phyloP scores from a whole-genome alignment of 2,888 invertebrate species.

The Synanthedon tipuliformis region DNA sequence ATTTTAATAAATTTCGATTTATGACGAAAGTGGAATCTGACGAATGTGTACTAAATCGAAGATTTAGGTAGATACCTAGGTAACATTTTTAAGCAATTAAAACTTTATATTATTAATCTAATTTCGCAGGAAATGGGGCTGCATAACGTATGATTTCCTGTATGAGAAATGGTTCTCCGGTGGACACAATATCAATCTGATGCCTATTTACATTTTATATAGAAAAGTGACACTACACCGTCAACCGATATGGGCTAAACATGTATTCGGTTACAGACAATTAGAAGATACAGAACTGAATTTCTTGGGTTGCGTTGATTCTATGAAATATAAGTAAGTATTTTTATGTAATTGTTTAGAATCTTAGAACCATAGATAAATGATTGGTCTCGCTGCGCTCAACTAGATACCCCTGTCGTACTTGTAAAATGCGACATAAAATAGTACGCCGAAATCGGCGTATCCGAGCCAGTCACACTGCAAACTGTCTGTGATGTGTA shows the following conservation, averaged over 20 bases:
- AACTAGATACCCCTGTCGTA: no score
- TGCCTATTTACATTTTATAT: slow-evolving; percentile 36
- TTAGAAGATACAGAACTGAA: slow-evolving; percentile 28
- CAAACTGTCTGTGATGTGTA: no score
- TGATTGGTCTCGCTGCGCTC: no score
- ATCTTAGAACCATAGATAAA: no score
- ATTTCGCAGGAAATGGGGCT: slow-evolving; percentile 73
- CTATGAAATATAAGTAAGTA: slow-evolving; percentile 35
- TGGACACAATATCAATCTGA: slow-evolving; percentile 30
- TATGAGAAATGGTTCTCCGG: slow-evolving; percentile 72
- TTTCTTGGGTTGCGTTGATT: slow-evolving; percentile 24
- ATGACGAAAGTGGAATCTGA: no score
- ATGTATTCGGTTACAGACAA: slow-evolving; percentile 34
- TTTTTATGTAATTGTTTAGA: neutral
- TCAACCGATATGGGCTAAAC: slow-evolving; percentile 26
- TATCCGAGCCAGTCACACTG: no score
- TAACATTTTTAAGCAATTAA: no score
- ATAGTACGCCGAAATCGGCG: no score
- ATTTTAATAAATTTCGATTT: no score
- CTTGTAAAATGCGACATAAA: no score
- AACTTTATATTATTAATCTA: neutral
- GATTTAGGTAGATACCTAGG: no score
- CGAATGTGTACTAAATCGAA: no score
- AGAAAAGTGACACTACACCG: slow-evolving; percentile 10
- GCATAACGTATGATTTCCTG: slow-evolving; percentile 69